phyloP scores from a whole-genome alignment of 2,888 invertebrate genomes.

The Oligia fasciuncula region DNA sequence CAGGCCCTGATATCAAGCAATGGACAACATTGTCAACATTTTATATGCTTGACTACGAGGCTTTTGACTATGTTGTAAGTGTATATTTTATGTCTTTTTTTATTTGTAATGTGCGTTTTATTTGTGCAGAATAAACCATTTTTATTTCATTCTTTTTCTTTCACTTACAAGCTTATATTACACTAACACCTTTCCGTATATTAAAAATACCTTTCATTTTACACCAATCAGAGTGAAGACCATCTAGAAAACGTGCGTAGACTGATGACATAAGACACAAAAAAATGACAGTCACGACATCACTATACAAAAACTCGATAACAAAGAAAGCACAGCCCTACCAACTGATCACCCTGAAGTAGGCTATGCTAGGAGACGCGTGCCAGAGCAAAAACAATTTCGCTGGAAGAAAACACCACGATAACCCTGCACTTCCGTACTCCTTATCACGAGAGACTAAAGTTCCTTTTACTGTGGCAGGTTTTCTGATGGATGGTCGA shows the following conservation, averaged over 20 bases:
- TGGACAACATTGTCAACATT: no score
- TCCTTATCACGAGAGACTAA: constrained; percentile 48
- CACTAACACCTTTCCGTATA: not conserved
- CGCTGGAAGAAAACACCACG: constrained; percentile 73
- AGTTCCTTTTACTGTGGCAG: constrained; percentile 52
- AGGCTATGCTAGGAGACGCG: constrained; percentile 81
- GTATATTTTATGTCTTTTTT: no score
- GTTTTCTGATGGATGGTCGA: constrained; percentile 44
- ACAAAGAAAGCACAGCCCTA: constrained; percentile 71
- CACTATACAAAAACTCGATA: constrained; percentile 47
- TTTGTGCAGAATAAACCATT: no score
- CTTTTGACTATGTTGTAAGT: no score
- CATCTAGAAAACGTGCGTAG: not conserved
- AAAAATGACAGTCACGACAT: constrained; percentile 47
- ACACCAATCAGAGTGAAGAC: not conserved
- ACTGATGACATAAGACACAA: constrained; percentile 8
- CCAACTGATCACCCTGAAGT: constrained; percentile 71
- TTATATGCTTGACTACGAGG: no score
- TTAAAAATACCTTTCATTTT: not conserved
- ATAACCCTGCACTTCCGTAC: constrained; percentile 50
- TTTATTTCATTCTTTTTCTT: no score
- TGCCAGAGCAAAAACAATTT: constrained; percentile 84
- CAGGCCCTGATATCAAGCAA: no score
- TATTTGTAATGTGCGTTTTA: no score
- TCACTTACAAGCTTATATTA: not conserved